Percentiles rank a stretch among this genome's conserved stretches.
These are phyloP conservation scores for Lethocerus indicus DNA, from an alignment of 1,140 invertebrate species.

Conservation along the genomic window DNA sequence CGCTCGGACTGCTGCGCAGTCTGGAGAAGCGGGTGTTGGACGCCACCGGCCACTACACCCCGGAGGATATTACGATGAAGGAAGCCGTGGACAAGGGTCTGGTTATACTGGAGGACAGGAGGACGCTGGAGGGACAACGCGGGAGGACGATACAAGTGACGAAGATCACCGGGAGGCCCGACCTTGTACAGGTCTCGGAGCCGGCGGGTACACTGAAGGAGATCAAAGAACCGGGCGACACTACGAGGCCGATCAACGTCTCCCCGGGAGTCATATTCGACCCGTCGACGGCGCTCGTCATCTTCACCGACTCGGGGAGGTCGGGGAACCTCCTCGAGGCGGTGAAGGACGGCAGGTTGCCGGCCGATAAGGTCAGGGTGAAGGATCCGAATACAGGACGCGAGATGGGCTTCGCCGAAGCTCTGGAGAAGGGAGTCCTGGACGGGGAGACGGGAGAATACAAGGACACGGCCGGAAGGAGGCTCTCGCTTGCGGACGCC, in stretches of 20 bases:
- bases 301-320: conserved; percentile 46
- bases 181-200: too few relatives aligned
- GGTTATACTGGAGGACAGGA: conserved; percentile 43
- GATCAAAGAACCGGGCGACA: too few relatives aligned
- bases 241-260: conserved; percentile 52
- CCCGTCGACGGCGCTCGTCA: conserved; percentile 49
- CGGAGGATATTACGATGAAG: conserved; percentile 45
- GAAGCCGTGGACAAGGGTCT: conserved; percentile 55
- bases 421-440: conserved; percentile 54
- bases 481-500: conserved; percentile 56
- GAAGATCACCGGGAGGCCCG: too few relatives aligned
- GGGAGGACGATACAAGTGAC: conserved; percentile 42
- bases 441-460: conserved; percentile 52
- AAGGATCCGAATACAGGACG: conserved; percentile 43
- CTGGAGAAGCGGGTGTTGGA: conserved; percentile 64
- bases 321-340: conserved; percentile 50
- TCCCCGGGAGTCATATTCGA: conserved; percentile 53
- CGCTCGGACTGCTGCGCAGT: conserved; percentile 51
- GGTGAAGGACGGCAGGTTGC: conserved; percentile 44
- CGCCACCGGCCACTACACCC: conserved; percentile 50
- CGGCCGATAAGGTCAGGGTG: conserved; percentile 49
- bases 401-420: conserved; percentile 54
- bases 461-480: too few relatives aligned
- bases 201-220: too few relatives aligned
- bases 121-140: too few relatives aligned